Evolutionary conservation across 2,113 vertebrate species (phyloP), one percentile per base, ranked within the genome.

Genomic region (Otis tarda): DNA sequence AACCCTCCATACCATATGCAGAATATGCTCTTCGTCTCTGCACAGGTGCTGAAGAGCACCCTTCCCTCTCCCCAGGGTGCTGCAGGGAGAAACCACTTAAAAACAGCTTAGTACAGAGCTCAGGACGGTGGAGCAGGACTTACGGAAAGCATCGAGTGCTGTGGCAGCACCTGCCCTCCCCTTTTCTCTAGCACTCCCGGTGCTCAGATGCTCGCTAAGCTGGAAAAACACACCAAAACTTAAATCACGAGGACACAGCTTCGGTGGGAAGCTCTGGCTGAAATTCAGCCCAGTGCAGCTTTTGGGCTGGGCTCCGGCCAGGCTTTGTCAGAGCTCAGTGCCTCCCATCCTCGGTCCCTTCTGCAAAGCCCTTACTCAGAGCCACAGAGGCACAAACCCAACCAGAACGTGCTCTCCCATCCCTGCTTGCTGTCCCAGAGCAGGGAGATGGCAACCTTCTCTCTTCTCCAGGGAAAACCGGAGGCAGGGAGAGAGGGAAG

Each of bases 191-290:
- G 47, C 47, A 52, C 9, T 67, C 31, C 47, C 35, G 64, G 31
- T 75, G 68, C 50, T 76, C 57, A 59, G 84, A 53, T 70, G 8
- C 33, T 33, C 43, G 84, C 41, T 11, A 30, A 21, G n/a, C n/a
- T 77, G 39, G 69, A 87, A 65, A 27, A 86, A 33, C 45, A 39
- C 28, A 17, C 64, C 81, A 57, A 57, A 79, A 31, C 21, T 50
- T 60, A 47, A 52, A 0, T 52, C 31, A 50, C 0, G 19, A 94
- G 71, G 71, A 52, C 43, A 45, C 10, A 43, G 70, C 64, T 86
- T 73, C 35, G 71, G 55, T 83, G 60, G 49, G 82, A 83, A 92
- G 76, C 60, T 56, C 65, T 90, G 82, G 82, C 65, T 87, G 82
- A 49, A 78, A 37, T 83, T 83, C 65, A 82, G 70, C 41, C 2